Conservation (phyloP, 2,888 invertebrate species). For the Andrena minutula region DNA sequence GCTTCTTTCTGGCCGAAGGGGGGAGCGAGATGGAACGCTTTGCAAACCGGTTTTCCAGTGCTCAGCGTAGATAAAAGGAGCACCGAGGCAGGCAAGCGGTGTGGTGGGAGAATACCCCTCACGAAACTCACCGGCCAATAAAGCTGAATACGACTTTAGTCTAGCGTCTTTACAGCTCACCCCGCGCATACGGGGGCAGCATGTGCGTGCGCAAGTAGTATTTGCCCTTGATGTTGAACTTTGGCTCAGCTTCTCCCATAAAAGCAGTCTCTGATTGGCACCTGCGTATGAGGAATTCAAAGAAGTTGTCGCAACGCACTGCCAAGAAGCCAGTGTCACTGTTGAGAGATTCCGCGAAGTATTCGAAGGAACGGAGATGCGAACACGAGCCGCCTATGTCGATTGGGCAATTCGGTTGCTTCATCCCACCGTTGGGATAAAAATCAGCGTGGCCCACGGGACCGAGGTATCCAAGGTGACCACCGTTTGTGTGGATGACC, state of each 20-base stretch:
- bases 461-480: constrained; percentile 77
- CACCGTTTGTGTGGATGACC: constrained; percentile 83
- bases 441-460: constrained; percentile 83
- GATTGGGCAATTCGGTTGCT: constrained; percentile 77
- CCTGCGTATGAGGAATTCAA: constrained; percentile 33
- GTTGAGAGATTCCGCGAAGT: constrained; percentile 80
- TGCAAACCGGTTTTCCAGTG: no score
- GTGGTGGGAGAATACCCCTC: no score
- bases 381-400: constrained; percentile 77
- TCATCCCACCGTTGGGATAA: constrained; percentile 83
- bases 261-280: constrained; percentile 44
- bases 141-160: no score
- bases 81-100: no score
- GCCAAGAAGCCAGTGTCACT: constrained; percentile 66
- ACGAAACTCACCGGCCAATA: no score
- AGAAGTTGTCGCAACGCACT: constrained; percentile 47
- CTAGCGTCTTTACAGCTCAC: constrained; percentile 6
- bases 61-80: no score
- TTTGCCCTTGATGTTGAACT: constrained; percentile 55
- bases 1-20: no score
- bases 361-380: constrained; percentile 76
- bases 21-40: no score
- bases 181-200: constrained; percentile 71
- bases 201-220: constrained; percentile 73
- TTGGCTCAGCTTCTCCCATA: constrained; percentile 67